Evolutionary conservation across 2,113 vertebrate species (phyloP), one percentile per base, ranked within the genome.

Genomic region (Alligator mississippiensis): DNA sequence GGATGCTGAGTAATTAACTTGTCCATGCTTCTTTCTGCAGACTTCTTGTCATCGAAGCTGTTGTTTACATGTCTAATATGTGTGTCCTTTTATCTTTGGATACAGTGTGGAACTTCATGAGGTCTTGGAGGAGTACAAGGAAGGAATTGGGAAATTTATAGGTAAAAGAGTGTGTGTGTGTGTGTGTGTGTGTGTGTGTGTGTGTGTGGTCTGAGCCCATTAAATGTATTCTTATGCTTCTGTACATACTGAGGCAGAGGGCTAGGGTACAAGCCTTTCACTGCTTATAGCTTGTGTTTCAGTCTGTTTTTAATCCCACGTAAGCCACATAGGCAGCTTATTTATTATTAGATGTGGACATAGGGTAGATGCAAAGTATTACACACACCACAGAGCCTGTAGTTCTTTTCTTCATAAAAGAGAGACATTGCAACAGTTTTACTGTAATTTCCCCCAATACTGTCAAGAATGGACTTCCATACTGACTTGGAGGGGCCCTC

Each of bases 61-160:
- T 47, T 84, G 10, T 82, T 70, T 92, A 19, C 22, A 78, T 84
- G 12, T 14, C 77, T 92, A 70, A 88, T 22, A 2, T 93, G 22
- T 82, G 47, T 34, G 25, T 63, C 22, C 47, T 92, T 94, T 82
- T 96, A 0, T 97, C 3, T 96, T 95, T 96, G 77, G 21, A 88
- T 95, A 76, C 88, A 99, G 99, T 90, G 98, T 98, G 95, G 99
- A 99, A 89, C 98, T 99, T 92, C 98, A 98, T 63, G 99, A 99
- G 0, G 98, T 99, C n/a, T 95, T 99, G 97, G 98, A 98, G 95
- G 99, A 99, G 70, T 99, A 98, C 95, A 99, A 99, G 92, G 98
- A 98, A 94, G 99, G 99, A 97, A 97, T 98, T 96, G 98, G 97
- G 63, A 99, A 98, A 88, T 99, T 99, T 97, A 98, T 99, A 98